Percentiles rank a stretch among this genome's conserved stretches.
Conservation (phyloP, 2,888 invertebrate species). For the Ceramica pisi region DNA sequence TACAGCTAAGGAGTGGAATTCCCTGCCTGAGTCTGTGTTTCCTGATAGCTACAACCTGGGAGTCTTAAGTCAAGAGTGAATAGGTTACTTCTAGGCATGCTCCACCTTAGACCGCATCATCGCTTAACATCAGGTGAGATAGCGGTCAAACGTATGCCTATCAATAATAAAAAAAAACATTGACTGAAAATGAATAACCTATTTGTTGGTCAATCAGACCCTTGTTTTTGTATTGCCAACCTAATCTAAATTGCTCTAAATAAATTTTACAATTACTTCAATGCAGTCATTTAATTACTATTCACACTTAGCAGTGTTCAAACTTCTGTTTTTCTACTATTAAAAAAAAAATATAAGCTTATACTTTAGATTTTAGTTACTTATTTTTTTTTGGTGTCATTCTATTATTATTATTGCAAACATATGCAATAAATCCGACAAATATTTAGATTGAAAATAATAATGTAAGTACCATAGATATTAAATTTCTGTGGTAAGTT, state of each 20-base stretch:
- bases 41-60: too few relatives aligned
- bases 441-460: slow-evolving; percentile 26
- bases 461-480: too few relatives aligned
- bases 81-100: too few relatives aligned
- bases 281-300: slow-evolving; percentile 5
- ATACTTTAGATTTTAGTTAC: slow-evolving; percentile 22
- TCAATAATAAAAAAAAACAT: too few relatives aligned
- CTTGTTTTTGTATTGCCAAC: neutral
- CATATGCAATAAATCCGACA: slow-evolving; percentile 24
- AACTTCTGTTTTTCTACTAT: neutral
- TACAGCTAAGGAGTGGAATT: too few relatives aligned
- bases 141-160: too few relatives aligned
- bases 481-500: too few relatives aligned
- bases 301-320: slow-evolving; percentile 1
- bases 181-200: slow-evolving; percentile 2
- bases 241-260: neutral
- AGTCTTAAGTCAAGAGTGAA: too few relatives aligned
- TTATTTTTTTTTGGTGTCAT: slow-evolving; percentile 30
- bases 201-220: neutral
- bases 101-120: too few relatives aligned
- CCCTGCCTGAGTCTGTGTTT: too few relatives aligned
- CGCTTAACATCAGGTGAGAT: too few relatives aligned
- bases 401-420: slow-evolving; percentile 26
- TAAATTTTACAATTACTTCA: slow-evolving; percentile 3
- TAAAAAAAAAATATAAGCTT: slow-evolving; percentile 18